Evolutionary conservation across 1,140 invertebrate species (phyloP), one percentile per base, ranked within the genome.

Genomic region (Venturia canescens): DNA sequence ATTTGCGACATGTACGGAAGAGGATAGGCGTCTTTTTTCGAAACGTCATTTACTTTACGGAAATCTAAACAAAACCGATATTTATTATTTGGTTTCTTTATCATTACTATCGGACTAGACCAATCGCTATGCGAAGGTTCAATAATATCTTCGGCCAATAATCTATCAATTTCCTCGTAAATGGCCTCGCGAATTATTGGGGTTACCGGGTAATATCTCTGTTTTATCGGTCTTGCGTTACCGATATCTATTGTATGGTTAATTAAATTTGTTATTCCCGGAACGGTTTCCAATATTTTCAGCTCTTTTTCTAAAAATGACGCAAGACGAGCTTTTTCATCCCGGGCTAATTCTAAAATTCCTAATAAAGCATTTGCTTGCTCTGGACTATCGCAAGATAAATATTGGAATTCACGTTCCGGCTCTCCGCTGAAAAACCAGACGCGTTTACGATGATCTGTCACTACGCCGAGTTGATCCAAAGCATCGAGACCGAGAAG

Each of bases 31-130:
- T n/a, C n/a, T n/a, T n/a, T n/a, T n/a, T n/a, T n/a, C n/a, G 86
- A 85, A 13, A 87, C 78, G 0, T 29, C 48, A 84, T 90, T 90
- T 9, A 88, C 18, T 72, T 84, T 84, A 13, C 89, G 53, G 48
- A 82, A 87, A 83, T 89, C 86, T 0, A 89, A 75, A 76, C 88
- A n/a, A n/a, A n/a, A n/a, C n/a, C n/a, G n/a, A n/a, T n/a, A n/a
- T n/a, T n/a, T n/a, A n/a, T n/a, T n/a, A 21, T 86, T 82, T n/a
- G 67, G 23, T 34, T 89, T 88, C 18, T 80, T 66, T 9, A 88
- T 83, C n/a, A 89, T 60, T 15, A 86, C 48, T 6, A 86, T 80
- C 13, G 87, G 85, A 34, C 74, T 81, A 7, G 78, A 82, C 83
- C 84, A 88, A 9, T 83, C 34, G 66, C 80, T 85, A 0, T 85